Evolutionary conservation across 2,888 invertebrate species (phyloP).

Genomic region (Acrocyrtus sp.): DNA sequence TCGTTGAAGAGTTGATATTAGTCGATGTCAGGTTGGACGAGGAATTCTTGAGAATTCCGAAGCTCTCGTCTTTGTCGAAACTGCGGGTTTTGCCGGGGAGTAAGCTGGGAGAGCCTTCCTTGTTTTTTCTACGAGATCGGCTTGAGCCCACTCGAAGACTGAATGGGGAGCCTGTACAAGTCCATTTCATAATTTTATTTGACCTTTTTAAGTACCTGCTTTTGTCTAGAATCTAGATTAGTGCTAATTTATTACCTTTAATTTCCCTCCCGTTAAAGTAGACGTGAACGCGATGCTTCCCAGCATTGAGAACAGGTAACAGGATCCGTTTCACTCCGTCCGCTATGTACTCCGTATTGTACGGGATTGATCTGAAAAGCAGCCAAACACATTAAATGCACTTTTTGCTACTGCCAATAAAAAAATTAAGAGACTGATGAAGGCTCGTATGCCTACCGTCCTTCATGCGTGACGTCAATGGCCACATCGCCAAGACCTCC

Average conservation of each 20-base stretch:
- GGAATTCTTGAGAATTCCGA: conserved; percentile 36
- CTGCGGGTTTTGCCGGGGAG: conserved; percentile 61
- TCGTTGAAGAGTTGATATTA: conserved; percentile 1
- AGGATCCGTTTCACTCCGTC: conserved; percentile 70
- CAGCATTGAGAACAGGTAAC: conserved; percentile 71
- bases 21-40: conserved; percentile 4
- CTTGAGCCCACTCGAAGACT: conserved; percentile 78
- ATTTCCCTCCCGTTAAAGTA: conserved; percentile 94
- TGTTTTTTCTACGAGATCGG: conserved; percentile 53
- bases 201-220: not conserved
- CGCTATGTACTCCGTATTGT: conserved; percentile 82
- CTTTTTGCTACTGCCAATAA: too few species aligned
- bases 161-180: conserved; percentile 79
- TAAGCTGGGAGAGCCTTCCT: conserved; percentile 47
- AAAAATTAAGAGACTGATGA: not conserved
- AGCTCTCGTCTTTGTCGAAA: conserved; percentile 58
- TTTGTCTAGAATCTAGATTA: not conserved
- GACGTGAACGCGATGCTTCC: conserved; percentile 81
- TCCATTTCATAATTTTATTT: not conserved
- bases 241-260: conserved; percentile 70
- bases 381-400: conserved; percentile 10
- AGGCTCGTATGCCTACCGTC: conserved; percentile 71
- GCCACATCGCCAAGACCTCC: conserved; percentile 88
- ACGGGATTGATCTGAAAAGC: conserved; percentile 75
- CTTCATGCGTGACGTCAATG: conserved; percentile 91